Base-by-base conservation (phyloP, 2,888 invertebrate species). In the Meteorus colon region DNA sequence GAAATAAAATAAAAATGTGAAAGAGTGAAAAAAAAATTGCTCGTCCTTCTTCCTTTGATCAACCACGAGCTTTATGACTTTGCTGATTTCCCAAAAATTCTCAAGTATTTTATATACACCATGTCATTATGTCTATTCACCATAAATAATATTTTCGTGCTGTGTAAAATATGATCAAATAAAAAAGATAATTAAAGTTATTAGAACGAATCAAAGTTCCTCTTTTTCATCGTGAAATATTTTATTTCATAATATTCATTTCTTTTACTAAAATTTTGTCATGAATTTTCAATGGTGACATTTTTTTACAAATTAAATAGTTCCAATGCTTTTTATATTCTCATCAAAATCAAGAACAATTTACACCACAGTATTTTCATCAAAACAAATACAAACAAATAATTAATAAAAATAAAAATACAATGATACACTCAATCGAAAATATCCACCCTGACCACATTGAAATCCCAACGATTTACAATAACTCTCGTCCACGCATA, bases 41-140 rank as follows among this genome's bases (percentile, higher is more conserved):
- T 5, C 55, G 24, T 55, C 51, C n/a, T 51, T 19, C 55, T 41
- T 12, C 10, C 55, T 19, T 55, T 55, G 55, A 55, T 72, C 48
- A 65, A 72, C 72, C 45, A 62, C 59, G 60, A 48, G 24, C 29
- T 74, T 76, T 73, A 73, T 63, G 68, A 68, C 76, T 72, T 24
- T 63, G 51, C 76, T 76, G 76, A 76, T 76, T 76, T 76, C 63
- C 62, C 37, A 45, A 72, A 72, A 72, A 67, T 68, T 74, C 55
- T 74, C 29, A 10, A 74, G 60, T 60, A 31, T 69, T 69, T 69
- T 69, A 27, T 59, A 37, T 37, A 29, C 12, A n/a, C 12, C 55
- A 51, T 31, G 19, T 59, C 24, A 41, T 48, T 48, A 48, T 48
- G n/a, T 29, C n/a, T 16, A 27, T 29, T 24, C 29, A 68, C 68